Base-by-base conservation (phyloP, 2,113 vertebrate species). In the Mormoops blainvillei region DNA sequence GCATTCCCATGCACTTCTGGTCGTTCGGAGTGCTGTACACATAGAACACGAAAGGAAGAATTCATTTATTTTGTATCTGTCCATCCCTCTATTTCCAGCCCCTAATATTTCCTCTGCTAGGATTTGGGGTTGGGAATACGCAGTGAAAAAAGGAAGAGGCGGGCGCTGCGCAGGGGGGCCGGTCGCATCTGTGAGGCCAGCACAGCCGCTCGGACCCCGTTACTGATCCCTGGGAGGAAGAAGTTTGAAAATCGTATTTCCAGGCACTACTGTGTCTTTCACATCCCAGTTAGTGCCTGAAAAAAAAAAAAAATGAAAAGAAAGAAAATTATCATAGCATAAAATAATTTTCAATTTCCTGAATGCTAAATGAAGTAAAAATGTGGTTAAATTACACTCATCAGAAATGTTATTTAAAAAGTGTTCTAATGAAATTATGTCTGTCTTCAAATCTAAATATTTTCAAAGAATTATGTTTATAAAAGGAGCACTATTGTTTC, bases 401-500 rank as follows among this genome's bases (percentile, higher is more conserved):
- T 84, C 71, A 70, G 67, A 90, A 41, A 76, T 76, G 19, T 78
- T 91, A 93, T 43, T 48, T 67, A 96, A 91, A 73, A 71, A 68
- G 5, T 28, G 83, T 91, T 86, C 71, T 94, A 73, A 87, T 97
- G 52, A 92, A 92, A 92, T 96, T 71, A 63, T 70, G 33, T 58
- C 81, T 74, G 33, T 52, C 81, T 88, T 96, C 50, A 95, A 85
- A 96, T 92, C 58, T 96, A 95, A 97, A 91, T 81, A 92, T 96
- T 95, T 94, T 89, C 68, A 96, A 74, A 94, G 41, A 92, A 71
- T 86, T 82, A 61, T 73, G 54, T 96, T 22, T 95, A 67, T 70
- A 31, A 95, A 83, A 92, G 45, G 19, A 85, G 36, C 31, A 45
- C 22, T 3, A 38, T 95, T 73, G 28, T 87, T 84, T 92, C 33